Conservation (phyloP, 2,888 invertebrate genomes). For the Coelopa pilipes region DNA sequence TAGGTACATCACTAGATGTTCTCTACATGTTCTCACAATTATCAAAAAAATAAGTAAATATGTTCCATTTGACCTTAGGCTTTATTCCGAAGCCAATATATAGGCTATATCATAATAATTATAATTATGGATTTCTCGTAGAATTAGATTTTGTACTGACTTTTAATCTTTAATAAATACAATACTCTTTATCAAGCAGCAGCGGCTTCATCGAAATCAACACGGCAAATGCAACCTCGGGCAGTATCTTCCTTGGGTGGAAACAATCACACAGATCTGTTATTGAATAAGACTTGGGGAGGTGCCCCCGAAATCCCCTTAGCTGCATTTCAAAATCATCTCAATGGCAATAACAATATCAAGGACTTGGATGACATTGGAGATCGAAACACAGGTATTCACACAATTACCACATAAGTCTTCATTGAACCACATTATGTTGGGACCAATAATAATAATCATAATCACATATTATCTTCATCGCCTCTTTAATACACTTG, state of each 20-base stretch:
- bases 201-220: background rate
- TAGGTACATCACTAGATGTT: background rate
- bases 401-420: background rate
- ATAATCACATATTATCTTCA: background rate
- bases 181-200: background rate
- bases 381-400: background rate
- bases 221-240: background rate
- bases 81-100: too few relatives aligned
- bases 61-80: too few relatives aligned
- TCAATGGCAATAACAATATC: background rate
- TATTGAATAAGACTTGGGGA: constrained; percentile 23
- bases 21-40: too few relatives aligned
- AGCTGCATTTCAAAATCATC: background rate
- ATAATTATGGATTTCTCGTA: too few relatives aligned
- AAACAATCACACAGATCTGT: constrained; percentile 1
- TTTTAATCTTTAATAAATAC: too few relatives aligned
- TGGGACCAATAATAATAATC: too few relatives aligned
- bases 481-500: background rate
- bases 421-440: background rate
- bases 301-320: background rate
- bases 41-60: too few relatives aligned
- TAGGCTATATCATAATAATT: too few relatives aligned
- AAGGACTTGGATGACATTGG: constrained; percentile 9
- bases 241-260: constrained; percentile 1
- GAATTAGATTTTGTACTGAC: too few relatives aligned